Base-by-base conservation (phyloP, 2,797 vertebrate species). In the Molossus molossus region DNA sequence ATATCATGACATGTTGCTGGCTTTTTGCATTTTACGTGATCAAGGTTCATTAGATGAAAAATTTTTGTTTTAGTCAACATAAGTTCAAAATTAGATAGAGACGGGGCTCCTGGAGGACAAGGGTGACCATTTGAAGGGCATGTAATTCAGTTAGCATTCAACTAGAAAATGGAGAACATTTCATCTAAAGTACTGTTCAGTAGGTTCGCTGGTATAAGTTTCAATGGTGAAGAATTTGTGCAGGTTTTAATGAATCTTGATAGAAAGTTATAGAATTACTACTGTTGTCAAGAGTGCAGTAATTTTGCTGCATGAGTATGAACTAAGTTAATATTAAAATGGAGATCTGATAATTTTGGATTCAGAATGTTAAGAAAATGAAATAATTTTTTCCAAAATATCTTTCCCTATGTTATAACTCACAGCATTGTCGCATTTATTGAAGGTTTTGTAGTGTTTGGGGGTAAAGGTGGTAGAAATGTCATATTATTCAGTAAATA, bases 301-400 rank as follows among this genome's bases (percentile, higher is more conserved):
- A 97, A 97, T 98, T 98, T 97, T 97, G 91, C 98, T 98, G 97
- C 95, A 14, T 97, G 94, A 96, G 53, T 97, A 96, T 97, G 96
- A 97, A 95, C 79, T 93, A 96, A 96, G 92, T 97, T 90, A 94
- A 97, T 96, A 93, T 88, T 96, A 98, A 97, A 96, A 97, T 94
- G 92, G 95, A 94, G 40, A 73, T 88, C 86, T 96, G 95, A 94
- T 97, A 70, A 84, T 96, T 96, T 97, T 73, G 95, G 97, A 95
- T 90, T 97, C 92, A 23, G 92, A 94, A 92, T 97, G 86, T 93
- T 93, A 95, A 96, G 96, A 97, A 94, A 91, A 96, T 85, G 69
- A 92, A 94, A 45, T 88, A 94, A 60, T 65, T 94, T 95, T 93
- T 77, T 33, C 69, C 37, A 48, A 72, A 69, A 27, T 58, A 50